Evolutionary conservation across 2,797 vertebrate species (phyloP).

Genomic region (Spinus pinus): DNA sequence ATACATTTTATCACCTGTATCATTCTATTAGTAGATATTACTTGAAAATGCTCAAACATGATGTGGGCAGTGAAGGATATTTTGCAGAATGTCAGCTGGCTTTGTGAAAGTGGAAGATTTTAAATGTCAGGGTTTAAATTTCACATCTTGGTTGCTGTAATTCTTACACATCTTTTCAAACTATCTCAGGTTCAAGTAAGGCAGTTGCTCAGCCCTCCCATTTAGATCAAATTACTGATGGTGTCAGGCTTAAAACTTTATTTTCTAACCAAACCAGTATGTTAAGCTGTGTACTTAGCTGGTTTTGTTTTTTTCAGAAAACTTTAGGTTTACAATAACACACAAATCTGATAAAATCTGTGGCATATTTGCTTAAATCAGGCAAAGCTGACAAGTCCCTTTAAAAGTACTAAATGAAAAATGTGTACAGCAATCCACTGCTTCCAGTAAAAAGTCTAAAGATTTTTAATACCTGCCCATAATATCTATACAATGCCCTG

Average conservation of each 20-base stretch:
- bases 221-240: background rate
- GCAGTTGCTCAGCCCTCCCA: background rate
- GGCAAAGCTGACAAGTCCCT: rapidly evolving
- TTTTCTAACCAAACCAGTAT: background rate
- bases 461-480: rapidly evolving
- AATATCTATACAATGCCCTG: background rate
- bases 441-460: background rate
- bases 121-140: background rate
- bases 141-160: background rate
- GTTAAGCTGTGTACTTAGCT: background rate
- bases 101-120: background rate
- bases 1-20: background rate
- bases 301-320: background rate
- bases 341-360: rapidly evolving
- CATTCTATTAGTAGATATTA: background rate
- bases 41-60: background rate
- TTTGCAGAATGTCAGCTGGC: background rate
- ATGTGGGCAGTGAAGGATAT: background rate
- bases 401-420: background rate
- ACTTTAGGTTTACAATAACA: background rate
- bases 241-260: background rate
- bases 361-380: background rate
- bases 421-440: background rate
- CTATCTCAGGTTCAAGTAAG: background rate
- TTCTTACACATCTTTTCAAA: background rate